Evolutionary conservation across 2,113 vertebrate genomes (phyloP).

Genomic region (Clarias gariepinus): DNA sequence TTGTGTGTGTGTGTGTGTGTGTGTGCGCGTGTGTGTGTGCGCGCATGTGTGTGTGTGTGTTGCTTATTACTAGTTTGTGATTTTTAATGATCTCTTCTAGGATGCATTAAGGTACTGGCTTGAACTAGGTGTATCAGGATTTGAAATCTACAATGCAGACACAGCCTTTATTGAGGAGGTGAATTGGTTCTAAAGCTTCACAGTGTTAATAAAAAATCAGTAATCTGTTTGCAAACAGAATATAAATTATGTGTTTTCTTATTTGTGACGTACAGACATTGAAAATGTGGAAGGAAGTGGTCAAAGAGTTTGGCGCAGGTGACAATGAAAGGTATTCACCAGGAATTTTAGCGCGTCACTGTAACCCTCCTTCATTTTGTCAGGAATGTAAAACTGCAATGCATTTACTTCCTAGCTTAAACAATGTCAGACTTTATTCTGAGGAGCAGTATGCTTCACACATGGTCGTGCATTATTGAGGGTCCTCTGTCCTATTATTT

Average conservation of each 20-base stretch:
- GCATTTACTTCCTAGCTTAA: background rate
- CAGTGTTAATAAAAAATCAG: background rate
- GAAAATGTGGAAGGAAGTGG: constrained; percentile 59
- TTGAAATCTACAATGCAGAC: constrained; percentile 72
- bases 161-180: constrained; percentile 67
- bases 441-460: background rate
- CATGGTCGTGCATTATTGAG: background rate
- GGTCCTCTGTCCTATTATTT: constrained; percentile 4
- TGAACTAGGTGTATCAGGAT: constrained; percentile 69
- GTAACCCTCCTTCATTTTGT: background rate
- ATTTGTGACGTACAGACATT: constrained; percentile 61
- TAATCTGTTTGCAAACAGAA: background rate
- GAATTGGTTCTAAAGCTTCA: background rate
- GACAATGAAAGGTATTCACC: constrained; percentile 62
- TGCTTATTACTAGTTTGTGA: background rate
- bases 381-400: background rate
- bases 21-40: too few species aligned
- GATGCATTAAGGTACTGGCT: constrained; percentile 66
- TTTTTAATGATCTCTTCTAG: constrained; percentile 49
- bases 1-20: constrained; percentile 6
- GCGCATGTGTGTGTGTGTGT: background rate
- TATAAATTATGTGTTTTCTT: background rate
- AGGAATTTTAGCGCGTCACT: background rate
- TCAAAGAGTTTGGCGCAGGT: constrained; percentile 60
- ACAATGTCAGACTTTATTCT: background rate